These are phyloP conservation scores for Apocrypta bakeri DNA, from an alignment of 1,140 invertebrate species.

Conservation along the genomic window DNA sequence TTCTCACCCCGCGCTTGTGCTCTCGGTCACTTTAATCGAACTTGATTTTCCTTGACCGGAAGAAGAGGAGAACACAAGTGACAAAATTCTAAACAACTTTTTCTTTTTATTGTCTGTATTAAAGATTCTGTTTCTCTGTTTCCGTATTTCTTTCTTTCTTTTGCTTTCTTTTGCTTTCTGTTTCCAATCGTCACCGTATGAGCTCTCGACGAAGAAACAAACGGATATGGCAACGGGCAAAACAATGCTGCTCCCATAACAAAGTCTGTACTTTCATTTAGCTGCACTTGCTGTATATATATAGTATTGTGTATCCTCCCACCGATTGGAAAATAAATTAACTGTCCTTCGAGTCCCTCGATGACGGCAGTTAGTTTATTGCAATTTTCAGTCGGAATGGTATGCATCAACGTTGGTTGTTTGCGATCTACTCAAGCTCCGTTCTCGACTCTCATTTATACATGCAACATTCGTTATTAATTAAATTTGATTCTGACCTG, in stretches of 20 bases:
- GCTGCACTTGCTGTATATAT: not conserved
- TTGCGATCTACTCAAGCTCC: not conserved
- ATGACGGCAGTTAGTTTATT: conserved; percentile 18
- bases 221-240: not conserved
- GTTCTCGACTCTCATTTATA: not conserved
- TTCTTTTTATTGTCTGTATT: not conserved
- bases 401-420: not conserved
- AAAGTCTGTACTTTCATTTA: conserved; percentile 12
- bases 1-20: not conserved
- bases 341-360: not conserved
- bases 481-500: too few relatives aligned
- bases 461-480: too few relatives aligned
- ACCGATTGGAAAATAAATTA: conserved; percentile 21
- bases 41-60: conserved; percentile 14
- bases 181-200: not conserved
- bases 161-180: not conserved
- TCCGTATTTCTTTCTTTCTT: not conserved
- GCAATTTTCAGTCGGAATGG: conserved; percentile 11
- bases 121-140: not conserved
- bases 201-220: conserved; percentile 8
- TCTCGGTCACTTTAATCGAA: conserved; percentile 9
- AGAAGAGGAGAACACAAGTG: not conserved
- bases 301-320: not conserved
- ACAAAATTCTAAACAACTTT: not conserved
- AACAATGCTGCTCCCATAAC: not conserved